These are phyloP conservation scores for Odocoileus hemionus DNA, from an alignment of 2,113 vertebrate species.

Conservation along the genomic window DNA sequence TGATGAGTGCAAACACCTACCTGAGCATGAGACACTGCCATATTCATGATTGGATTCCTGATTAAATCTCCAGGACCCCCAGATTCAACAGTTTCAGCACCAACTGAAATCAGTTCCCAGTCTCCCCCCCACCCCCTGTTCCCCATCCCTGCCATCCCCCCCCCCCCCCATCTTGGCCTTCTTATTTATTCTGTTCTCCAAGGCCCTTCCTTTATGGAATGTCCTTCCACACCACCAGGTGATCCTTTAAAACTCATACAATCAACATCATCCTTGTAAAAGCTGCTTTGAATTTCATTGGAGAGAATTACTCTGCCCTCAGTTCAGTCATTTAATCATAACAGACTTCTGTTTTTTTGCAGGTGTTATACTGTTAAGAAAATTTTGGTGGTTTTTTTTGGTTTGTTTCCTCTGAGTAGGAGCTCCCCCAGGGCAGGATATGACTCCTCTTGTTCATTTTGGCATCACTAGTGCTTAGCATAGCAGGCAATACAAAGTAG, in stretches of 20 bases:
- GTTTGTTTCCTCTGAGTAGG: neutral
- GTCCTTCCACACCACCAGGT: neutral
- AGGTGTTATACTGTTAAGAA: neutral
- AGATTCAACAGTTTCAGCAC: neutral
- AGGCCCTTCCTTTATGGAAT: neutral
- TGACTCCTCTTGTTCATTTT: neutral
- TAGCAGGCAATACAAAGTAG: neutral
- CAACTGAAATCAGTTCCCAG: neutral
- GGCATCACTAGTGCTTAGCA: neutral
- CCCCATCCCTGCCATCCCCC: rapidly evolving
- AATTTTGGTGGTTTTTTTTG: neutral
- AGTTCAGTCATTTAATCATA: neutral
- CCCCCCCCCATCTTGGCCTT: neutral
- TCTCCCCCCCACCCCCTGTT: neutral
- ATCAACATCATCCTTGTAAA: neutral
- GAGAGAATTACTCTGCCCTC: neutral
- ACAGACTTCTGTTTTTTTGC: neutral
- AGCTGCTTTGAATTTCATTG: neutral
- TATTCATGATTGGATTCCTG: neutral
- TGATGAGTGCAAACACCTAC: neutral
- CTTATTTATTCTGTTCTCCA: neutral
- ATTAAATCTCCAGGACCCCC: neutral
- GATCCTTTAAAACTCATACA: neutral
- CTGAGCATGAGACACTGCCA: neutral
- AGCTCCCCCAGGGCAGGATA: neutral